These are phyloP conservation scores for Lordiphosa fenestrarum DNA, from an alignment of 2,888 invertebrate species.

Conservation along the genomic window DNA sequence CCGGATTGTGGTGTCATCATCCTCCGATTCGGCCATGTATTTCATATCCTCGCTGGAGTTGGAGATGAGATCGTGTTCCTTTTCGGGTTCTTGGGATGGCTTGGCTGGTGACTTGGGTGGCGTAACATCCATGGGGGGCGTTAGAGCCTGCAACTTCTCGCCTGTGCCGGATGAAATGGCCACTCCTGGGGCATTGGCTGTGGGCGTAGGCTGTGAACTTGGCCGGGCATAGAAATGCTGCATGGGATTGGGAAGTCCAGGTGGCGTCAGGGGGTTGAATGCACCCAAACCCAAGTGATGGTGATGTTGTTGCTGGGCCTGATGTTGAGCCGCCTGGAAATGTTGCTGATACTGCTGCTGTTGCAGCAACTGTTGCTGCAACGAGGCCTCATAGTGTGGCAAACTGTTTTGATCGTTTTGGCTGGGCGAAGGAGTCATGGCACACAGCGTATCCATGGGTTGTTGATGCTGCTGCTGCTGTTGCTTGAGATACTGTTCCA, in stretches of 20 bases:
- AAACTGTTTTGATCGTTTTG: slow-evolving; percentile 68
- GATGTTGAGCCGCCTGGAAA: slow-evolving; percentile 63
- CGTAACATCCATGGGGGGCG: slow-evolving; percentile 80
- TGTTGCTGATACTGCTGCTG: slow-evolving; percentile 68
- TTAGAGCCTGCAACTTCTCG: slow-evolving; percentile 72
- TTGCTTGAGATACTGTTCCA: slow-evolving; percentile 76
- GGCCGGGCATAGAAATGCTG: slow-evolving; percentile 70
- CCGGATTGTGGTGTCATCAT: slow-evolving; percentile 80
- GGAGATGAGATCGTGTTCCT: slow-evolving; percentile 77
- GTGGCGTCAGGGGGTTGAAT: slow-evolving; percentile 84
- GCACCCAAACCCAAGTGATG: slow-evolving; percentile 82
- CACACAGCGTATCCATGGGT: slow-evolving; percentile 68
- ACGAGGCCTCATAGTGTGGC: slow-evolving; percentile 63
- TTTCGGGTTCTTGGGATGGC: slow-evolving; percentile 59
- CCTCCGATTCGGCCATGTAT: slow-evolving; percentile 76
- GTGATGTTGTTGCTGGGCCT: slow-evolving; percentile 55
- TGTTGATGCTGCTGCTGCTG: slow-evolving; percentile 66
- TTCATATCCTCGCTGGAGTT: slow-evolving; percentile 79
- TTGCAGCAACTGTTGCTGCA: slow-evolving; percentile 70
- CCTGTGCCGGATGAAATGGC: slow-evolving; percentile 26
- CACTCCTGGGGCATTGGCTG: slow-evolving; percentile 20
- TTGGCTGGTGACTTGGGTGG: slow-evolving; percentile 79
- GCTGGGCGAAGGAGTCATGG: slow-evolving; percentile 77
- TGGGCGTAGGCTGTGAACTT: slow-evolving; percentile 64
- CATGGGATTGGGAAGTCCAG: slow-evolving; percentile 81